Evolutionary conservation across 2,888 invertebrate genomes (phyloP), one percentile per base, ranked within the genome.

Genomic region (Agonopterix alstromeriana): DNA sequence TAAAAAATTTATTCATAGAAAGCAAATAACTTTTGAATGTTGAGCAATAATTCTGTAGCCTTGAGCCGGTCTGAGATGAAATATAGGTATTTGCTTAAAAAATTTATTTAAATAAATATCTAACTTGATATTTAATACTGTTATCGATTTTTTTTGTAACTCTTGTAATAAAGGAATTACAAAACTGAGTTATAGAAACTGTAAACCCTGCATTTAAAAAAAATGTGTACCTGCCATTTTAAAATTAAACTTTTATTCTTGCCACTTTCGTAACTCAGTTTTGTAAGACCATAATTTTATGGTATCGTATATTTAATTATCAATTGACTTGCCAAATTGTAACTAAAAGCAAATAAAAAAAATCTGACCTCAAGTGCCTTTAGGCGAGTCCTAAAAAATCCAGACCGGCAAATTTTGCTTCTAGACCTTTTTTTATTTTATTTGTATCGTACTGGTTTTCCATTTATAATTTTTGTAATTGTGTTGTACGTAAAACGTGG

Each of bases 401-500:
- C 78, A 76, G 81, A 64, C 81, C 82, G 82, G 77, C 77, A 63
- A 55, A 60, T 66, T 53, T 61, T 57, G 10, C 11, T 45, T 40
- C 17, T 40, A 14, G 44, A n/a, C 9, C 42, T 44, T n/a, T 61
- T 56, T 58, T 49, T 63, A 56, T 53, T 63, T 58, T 56, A 55
- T 52, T 56, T 65, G 11, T 38, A 12, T 27, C 60, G 53, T 53
- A 56, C 57, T 57, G 27, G 27, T 57, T 73, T 73, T 79, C 74
- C 68, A 67, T 74, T 63, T 67, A 63, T 67, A 69, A 63, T 66
- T 72, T 44, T 82, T 80, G 67, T 76, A 75, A 75, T 81, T 83
- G 84, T 85, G 84, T 85, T 85, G 74, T 78, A 82, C 86, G 86
- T 86, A 63, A 76, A 82, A 85, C 86, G 86, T 86, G 76, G 80